Base-by-base conservation (phyloP, 2,797 vertebrate species). In the Parambassis ranga region DNA sequence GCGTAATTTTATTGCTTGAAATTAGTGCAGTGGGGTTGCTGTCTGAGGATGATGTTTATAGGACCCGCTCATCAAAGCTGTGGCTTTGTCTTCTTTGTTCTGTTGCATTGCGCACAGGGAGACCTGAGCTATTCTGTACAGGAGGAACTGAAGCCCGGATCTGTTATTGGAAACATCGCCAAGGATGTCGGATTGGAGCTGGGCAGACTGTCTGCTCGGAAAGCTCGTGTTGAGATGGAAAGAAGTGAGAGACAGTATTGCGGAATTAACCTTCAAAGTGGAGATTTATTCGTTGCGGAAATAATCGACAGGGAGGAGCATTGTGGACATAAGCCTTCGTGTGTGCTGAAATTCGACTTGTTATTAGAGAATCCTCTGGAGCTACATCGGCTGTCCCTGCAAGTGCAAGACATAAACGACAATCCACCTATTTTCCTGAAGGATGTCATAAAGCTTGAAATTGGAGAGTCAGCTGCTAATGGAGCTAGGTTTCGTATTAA, bases 331-430 rank as follows among this genome's bases (percentile, higher is more conserved):
- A 90, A 51, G 19, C 1, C 55, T 0, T 75, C 27, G 0, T 94
- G 93, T 47, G 9, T 89, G 10, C 58, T 94, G 0, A 89, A 82
- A 51, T 86, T 91, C 19, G 91, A 94, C 10, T 37, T 93, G 9
- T 47, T 94, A 0, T 52, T 93, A 18, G 92, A 93, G 38, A 89
- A 89, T 65, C 90, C 91, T 1, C 24, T 94, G 30, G 88, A 90
- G 36, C 28, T 89, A 4, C 84, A 90, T 10, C 65, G 67, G 0
- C 13, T 91, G 14, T 72, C 81, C 28, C 23, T 94, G 37, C 86
- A 91, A 43, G 82, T 94, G 39, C 83, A 85, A 35, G 93, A 94
- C 43, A 64, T 94, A 20, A 94, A 94, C 58, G 93, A 94, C 35
- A 93, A 94, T 74, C 23, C 82, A 1, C 93, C 93, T 0, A 7